A percentile compares a stretch with the other conserved stretches of the same genome.
Evolutionary conservation across 2,113 vertebrate species (phyloP).

Genomic region (Paedocypris sp.): DNA sequence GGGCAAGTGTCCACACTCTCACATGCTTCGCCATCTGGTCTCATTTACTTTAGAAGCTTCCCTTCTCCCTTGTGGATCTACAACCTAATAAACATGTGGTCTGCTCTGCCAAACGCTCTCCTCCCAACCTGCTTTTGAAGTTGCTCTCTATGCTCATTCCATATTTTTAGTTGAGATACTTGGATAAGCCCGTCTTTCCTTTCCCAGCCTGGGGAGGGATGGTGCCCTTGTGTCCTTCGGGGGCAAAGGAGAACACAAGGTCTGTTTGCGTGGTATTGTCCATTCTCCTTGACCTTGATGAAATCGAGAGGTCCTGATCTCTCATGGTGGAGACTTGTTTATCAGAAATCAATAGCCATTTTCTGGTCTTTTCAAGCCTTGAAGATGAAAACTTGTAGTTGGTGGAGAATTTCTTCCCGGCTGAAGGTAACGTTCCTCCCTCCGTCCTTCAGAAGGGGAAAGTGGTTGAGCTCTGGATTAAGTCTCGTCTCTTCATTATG

Average conservation of each 20-base stretch:
- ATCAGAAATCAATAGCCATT: conserved; percentile 57
- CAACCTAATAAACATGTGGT: conserved; percentile 22
- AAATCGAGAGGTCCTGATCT: conserved; percentile 38
- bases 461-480: conserved; percentile 50
- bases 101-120: conserved; percentile 33
- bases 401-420: background rate
- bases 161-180: conserved; percentile 43
- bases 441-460: conserved; percentile 40
- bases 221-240: background rate
- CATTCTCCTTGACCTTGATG: conserved; percentile 45
- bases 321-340: conserved; percentile 43
- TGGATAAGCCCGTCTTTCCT: conserved; percentile 47
- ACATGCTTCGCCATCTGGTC: conserved; percentile 4
- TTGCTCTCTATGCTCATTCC: conserved; percentile 7
- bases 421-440: background rate
- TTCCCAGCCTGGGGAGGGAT: conserved; percentile 35
- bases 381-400: conserved; percentile 27
- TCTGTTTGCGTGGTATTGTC: background rate
- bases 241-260: background rate
- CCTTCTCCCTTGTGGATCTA: conserved; percentile 7
- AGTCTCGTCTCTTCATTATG: conserved; percentile 50
- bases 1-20: background rate
- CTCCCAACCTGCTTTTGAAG: conserved; percentile 33
- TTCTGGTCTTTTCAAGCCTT: conserved; percentile 40
- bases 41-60: conserved; percentile 5